Percentiles rank a stretch among this genome's conserved stretches.
These are phyloP conservation scores for Chloroceryle amazona DNA, from an alignment of 2,797 vertebrate species.

Conservation along the genomic window DNA sequence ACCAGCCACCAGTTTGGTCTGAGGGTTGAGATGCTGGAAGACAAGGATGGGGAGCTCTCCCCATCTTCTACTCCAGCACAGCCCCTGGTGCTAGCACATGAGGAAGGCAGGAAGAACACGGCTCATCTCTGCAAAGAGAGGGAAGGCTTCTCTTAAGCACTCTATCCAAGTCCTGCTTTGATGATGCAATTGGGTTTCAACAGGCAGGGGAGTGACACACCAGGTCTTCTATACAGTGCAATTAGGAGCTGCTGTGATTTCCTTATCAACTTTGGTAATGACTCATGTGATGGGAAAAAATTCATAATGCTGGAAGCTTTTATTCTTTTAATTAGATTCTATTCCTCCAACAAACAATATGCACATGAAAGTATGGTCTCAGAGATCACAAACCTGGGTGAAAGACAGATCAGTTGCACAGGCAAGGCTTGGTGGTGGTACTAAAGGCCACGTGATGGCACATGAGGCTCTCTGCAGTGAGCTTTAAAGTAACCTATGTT, in stretches of 20 bases:
- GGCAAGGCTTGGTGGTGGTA: not conserved
- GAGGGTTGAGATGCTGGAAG: not conserved
- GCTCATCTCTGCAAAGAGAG: not conserved
- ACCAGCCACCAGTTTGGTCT: not conserved
- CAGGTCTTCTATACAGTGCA: not conserved
- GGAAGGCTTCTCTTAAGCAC: not conserved
- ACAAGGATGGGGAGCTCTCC: not conserved
- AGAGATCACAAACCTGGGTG: not conserved
- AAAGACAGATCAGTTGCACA: not conserved
- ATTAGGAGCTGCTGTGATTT: conserved; percentile 7
- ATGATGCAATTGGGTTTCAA: conserved; percentile 22
- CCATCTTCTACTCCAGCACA: not conserved
- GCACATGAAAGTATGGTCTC: conserved; percentile 25
- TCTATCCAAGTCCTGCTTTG: not conserved
- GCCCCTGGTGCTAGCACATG: not conserved
- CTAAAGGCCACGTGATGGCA: not conserved
- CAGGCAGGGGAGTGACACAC: not conserved
- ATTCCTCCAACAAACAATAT: not conserved
- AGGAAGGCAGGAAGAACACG: not conserved
- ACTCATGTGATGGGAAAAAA: not conserved
- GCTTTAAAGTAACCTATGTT: not conserved
- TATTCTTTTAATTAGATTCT: not conserved
- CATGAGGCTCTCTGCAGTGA: not conserved
- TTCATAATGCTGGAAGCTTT: not conserved
- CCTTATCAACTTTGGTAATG: not conserved